Base-by-base conservation (phyloP, 1,140 invertebrate genomes). In the Platyscapa corneri region DNA sequence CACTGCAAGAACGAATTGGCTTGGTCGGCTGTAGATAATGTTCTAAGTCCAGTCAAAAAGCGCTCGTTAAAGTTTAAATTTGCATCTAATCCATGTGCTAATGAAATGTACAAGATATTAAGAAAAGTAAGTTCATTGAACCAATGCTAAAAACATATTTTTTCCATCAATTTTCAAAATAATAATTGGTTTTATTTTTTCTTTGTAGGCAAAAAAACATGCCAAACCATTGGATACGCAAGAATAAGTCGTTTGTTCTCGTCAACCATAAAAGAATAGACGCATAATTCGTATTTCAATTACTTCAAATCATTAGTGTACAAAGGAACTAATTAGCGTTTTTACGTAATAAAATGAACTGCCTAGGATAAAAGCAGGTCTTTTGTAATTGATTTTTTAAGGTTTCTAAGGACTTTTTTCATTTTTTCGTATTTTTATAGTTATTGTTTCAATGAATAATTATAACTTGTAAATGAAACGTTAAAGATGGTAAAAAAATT, bases 21-120 rank as follows among this genome's bases (percentile, higher is more conserved):
- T 70, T 95, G 95, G 94, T 87, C 91, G 12, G 93, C 93, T 0
- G 88, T 92, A 5, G 94, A 95, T 89, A 92, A 93, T 84, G 91
- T 91, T 2, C 86, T 92, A 18, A 90, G 93, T 53, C 92, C 94
- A 80, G 91, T 91, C 5, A 82, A 89, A 8, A 90, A 87, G 65
- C 89, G 93, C 39, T 91, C 90, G 12, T 92, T 95, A 34, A 92
- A 90, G 86, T 93, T 93, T n/a, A 75, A 88, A 18, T 95, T 95
- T 86, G 91, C 91, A 20, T 94, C 92, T 6, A 32, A 78, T 10
- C 80, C 88, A 60, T 90, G 89, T 30, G 91, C 94, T 16, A 82
- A 93, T 64, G 92, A 94, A 86, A 95, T 95, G 90, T 89, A 91
- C 34, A 88, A 86, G 42, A 86, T 88, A 74, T 94, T 94, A 84